Evolutionary conservation across 2,797 vertebrate genomes (phyloP).

Genomic region (Florisuga fusca): DNA sequence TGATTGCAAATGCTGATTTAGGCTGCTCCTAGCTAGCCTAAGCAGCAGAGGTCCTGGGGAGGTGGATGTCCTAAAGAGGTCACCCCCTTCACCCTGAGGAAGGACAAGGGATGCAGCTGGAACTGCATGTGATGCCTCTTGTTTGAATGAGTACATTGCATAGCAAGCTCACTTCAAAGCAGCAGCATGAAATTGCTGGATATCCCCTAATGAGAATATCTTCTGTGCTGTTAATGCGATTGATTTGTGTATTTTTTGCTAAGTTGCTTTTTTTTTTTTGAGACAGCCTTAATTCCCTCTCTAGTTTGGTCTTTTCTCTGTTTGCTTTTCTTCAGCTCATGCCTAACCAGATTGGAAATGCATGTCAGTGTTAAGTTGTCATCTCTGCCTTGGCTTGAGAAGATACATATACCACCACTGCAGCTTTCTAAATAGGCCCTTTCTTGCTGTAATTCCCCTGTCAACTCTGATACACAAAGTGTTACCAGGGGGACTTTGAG

Average conservation of each 20-base stretch:
- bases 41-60: not conserved
- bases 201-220: not conserved
- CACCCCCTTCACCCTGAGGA: not conserved
- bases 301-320: not conserved
- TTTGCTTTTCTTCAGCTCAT: not conserved
- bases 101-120: not conserved
- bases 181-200: not conserved
- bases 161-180: not conserved
- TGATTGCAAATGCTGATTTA: not conserved
- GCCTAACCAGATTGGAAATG: not conserved
- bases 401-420: rapidly evolving
- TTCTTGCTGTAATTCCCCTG: not conserved
- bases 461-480: not conserved
- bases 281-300: not conserved
- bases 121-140: not conserved
- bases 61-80: not conserved
- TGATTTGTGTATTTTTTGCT: not conserved
- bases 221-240: not conserved
- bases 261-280: not conserved
- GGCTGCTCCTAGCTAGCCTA: not conserved
- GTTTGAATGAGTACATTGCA: not conserved
- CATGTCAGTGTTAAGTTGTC: not conserved
- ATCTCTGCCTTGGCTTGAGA: not conserved
- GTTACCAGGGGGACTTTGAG: not conserved
- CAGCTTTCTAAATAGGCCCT: not conserved